Evolutionary conservation across 2,113 vertebrate genomes (phyloP).

Genomic region (Chaetorhynchus papuensis): DNA sequence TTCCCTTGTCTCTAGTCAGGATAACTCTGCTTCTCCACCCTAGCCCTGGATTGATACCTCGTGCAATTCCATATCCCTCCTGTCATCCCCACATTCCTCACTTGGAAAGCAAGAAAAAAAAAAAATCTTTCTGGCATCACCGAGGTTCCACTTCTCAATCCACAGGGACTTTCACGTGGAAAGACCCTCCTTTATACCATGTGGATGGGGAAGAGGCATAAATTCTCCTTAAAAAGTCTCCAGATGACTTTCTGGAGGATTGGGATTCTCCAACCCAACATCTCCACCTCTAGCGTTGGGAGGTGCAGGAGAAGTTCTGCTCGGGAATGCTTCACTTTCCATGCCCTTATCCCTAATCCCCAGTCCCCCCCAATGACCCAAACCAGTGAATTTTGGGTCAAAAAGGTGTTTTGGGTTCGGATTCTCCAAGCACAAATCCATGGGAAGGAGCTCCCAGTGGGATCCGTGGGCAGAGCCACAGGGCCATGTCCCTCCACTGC

Average conservation of each 20-base stretch:
- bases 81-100: background rate
- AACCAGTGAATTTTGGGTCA: no score
- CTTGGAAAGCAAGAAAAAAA: background rate
- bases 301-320: background rate
- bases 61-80: background rate
- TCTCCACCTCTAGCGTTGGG: background rate
- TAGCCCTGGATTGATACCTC: background rate
- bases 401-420: no score
- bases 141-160: background rate
- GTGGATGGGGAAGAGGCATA: background rate
- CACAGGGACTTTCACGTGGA: background rate
- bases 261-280: background rate
- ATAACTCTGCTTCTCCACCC: background rate
- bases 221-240: background rate
- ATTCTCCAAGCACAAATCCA: background rate
- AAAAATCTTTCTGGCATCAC: background rate
- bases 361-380: background rate
- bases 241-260: no score
- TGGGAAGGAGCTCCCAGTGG: background rate
- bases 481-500: background rate
- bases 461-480: background rate
- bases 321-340: background rate
- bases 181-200: background rate
- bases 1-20: background rate
- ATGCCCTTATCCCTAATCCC: background rate